Conservation (phyloP, 2,888 invertebrate genomes). For the Lutraria lutraria region DNA sequence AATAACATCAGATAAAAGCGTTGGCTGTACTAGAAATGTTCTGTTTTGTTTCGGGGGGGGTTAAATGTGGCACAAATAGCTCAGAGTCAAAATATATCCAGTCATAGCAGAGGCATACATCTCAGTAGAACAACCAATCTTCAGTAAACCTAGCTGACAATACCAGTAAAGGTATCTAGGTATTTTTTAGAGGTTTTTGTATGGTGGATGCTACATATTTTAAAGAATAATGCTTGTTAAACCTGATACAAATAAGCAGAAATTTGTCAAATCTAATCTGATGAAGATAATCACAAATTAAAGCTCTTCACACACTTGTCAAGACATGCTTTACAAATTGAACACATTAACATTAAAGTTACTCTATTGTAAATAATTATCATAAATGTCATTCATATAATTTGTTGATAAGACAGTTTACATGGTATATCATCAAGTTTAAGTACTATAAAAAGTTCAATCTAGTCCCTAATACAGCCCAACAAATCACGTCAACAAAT, state of each 20-base stretch:
- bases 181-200: background rate
- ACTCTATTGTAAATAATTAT: background rate
- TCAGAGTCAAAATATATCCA: too few species aligned
- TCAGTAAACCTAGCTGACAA: too few species aligned
- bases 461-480: background rate
- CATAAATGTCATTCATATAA: background rate
- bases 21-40: too few species aligned
- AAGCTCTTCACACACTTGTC: background rate
- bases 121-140: too few species aligned
- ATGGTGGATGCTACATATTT: too few species aligned
- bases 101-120: too few species aligned
- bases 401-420: background rate
- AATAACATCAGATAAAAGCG: too few species aligned
- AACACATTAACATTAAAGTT: background rate
- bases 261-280: background rate
- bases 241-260: too few species aligned
- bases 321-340: background rate
- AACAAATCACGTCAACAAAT: background rate
- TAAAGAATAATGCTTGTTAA: too few species aligned
- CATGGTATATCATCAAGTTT: background rate
- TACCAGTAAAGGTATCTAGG: background rate
- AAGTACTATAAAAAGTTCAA: background rate
- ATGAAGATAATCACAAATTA: background rate
- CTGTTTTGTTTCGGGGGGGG: too few species aligned
- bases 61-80: too few species aligned